phyloP scores from a whole-genome alignment of 1,140 invertebrate species.

The Drosophila quadrilineata region DNA sequence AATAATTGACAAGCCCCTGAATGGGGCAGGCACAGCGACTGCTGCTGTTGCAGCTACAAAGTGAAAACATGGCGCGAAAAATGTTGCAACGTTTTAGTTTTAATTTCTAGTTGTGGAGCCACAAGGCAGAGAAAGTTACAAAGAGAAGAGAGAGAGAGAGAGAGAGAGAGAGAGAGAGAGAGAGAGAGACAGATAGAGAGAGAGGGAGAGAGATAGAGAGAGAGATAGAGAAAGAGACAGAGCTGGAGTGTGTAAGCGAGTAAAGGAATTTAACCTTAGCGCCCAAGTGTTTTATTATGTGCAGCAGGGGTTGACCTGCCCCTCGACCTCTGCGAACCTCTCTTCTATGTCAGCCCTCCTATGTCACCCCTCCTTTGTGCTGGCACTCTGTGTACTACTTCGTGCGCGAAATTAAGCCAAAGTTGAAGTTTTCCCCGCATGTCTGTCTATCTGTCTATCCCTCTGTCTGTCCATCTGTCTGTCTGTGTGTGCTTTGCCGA shows the following conservation, averaged over 20 bases:
- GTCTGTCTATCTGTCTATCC: no score
- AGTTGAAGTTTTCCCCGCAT: slow-evolving; percentile 52
- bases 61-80: slow-evolving; percentile 62
- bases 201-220: neutral
- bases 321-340: neutral
- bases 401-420: slow-evolving; percentile 77
- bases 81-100: slow-evolving; percentile 71
- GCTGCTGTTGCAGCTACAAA: no score
- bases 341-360: neutral
- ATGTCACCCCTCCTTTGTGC: neutral
- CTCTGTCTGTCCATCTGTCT: no score
- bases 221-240: no score
- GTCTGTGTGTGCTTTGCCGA: no score
- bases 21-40: neutral
- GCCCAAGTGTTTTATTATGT: slow-evolving; percentile 76
- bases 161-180: neutral
- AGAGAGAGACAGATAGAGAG: no score
- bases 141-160: neutral
- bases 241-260: neutral
- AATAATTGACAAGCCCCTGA: slow-evolving; percentile 66
- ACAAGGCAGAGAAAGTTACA: slow-evolving; percentile 9
- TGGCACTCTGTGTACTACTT: slow-evolving; percentile 40
- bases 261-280: slow-evolving; percentile 72
- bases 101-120: slow-evolving; percentile 43
- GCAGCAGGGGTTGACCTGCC: slow-evolving; percentile 53